phyloP scores from a whole-genome alignment of 2,888 invertebrate species.

The Dasysyrphus tricinctus region DNA sequence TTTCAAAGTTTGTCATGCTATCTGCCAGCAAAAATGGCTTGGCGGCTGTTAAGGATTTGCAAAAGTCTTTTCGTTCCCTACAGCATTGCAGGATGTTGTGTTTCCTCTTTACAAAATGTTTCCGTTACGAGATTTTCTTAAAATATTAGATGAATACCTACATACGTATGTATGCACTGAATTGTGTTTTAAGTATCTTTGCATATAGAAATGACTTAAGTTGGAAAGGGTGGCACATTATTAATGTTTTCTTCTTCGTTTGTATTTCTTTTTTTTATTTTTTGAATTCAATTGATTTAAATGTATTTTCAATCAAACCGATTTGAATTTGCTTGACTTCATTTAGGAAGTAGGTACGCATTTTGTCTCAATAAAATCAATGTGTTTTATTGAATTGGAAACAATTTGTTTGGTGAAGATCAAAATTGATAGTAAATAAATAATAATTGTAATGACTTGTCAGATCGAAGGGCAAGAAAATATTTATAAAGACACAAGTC shows the following conservation, averaged over 20 bases:
- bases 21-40: neutral
- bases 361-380: neutral
- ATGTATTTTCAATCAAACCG: constrained; percentile 29
- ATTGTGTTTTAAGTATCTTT: constrained; percentile 33
- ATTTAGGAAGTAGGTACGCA: neutral
- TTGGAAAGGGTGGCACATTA: constrained; percentile 17
- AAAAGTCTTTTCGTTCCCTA: constrained; percentile 32
- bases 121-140: constrained; percentile 58
- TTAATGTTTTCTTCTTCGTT: neutral
- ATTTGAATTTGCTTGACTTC: constrained; percentile 14
- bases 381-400: constrained; percentile 2
- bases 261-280: neutral
- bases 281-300: constrained; percentile 15
- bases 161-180: constrained; percentile 12
- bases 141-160: constrained; percentile 22
- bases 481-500: too few species aligned
- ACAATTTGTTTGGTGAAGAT: neutral
- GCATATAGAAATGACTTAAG: neutral
- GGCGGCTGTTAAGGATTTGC: constrained; percentile 52
- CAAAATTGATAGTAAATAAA: neutral
- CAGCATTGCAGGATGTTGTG: constrained; percentile 58
- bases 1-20: constrained; percentile 52
- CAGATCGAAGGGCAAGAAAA: neutral
- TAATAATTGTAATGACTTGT: neutral
- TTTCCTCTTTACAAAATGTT: constrained; percentile 60